Evolutionary conservation across 2,888 invertebrate species (phyloP).

Genomic region (Atethmia centrago): DNA sequence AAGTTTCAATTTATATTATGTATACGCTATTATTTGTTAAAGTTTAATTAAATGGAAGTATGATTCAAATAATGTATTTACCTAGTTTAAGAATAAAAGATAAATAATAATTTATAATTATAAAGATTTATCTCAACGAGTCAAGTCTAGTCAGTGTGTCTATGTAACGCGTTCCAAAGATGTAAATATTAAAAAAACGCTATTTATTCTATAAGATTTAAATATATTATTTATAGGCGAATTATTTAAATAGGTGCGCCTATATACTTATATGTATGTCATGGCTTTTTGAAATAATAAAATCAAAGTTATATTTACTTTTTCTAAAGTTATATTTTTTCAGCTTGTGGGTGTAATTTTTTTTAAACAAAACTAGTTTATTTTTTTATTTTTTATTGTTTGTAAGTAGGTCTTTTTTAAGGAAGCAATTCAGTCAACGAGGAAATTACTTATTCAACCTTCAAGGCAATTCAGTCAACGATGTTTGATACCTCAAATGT

Average conservation of each 20-base stretch:
- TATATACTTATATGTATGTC: slow-evolving; percentile 17
- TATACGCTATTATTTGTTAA: slow-evolving; percentile 33
- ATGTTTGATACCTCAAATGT: neutral
- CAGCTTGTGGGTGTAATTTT: slow-evolving; percentile 6
- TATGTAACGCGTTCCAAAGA: slow-evolving; percentile 90
- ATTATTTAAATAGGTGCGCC: slow-evolving; percentile 18
- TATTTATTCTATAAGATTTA: slow-evolving; percentile 68
- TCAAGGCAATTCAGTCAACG: no score
- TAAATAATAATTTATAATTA: slow-evolving; percentile 59
- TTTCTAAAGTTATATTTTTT: slow-evolving; percentile 6
- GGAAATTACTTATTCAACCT: no score
- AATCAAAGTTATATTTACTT: slow-evolving; percentile 5
- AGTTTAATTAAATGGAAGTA: slow-evolving; percentile 62
- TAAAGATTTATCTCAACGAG: slow-evolving; percentile 71
- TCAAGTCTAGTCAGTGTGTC: slow-evolving; percentile 90
- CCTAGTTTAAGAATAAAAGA: slow-evolving; percentile 38
- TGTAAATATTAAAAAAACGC: slow-evolving; percentile 86
- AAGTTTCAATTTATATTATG: slow-evolving; percentile 1
- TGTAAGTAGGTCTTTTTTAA: neutral
- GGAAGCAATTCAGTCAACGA: neutral
- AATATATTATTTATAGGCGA: slow-evolving; percentile 27
- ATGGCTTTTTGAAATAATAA: slow-evolving; percentile 16
- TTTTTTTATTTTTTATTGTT: slow-evolving; percentile 3
- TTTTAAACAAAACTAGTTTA: neutral
- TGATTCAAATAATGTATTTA: slow-evolving; percentile 41